phyloP scores from a whole-genome alignment of 2,888 invertebrate genomes.

The Cordilura impudica region DNA sequence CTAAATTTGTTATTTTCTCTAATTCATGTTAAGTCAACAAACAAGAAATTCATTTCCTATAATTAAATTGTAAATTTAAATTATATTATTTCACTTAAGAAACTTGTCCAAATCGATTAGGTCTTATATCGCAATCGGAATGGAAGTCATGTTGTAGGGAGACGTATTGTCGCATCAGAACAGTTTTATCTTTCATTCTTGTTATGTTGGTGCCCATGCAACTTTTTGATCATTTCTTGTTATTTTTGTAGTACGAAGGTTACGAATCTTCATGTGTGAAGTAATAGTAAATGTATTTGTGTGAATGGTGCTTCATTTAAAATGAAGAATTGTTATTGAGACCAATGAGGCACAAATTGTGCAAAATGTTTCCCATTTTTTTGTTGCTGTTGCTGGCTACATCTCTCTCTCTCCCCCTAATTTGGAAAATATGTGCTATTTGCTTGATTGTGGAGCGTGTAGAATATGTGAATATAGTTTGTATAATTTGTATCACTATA shows the following conservation, averaged over 20 bases:
- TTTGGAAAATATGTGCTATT: slow-evolving; percentile 1
- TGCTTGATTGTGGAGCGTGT: slow-evolving; percentile 17
- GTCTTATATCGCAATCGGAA: too few relatives aligned
- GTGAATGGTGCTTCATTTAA: slow-evolving; percentile 65
- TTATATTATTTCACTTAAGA: too few relatives aligned
- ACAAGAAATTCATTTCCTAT: too few relatives aligned
- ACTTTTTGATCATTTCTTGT: slow-evolving; percentile 30
- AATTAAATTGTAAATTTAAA: too few relatives aligned
- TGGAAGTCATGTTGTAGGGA: too few relatives aligned
- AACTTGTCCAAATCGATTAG: too few relatives aligned
- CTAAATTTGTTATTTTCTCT: too few relatives aligned
- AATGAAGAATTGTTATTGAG: slow-evolving; percentile 75
- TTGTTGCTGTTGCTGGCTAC: slow-evolving; percentile 19
- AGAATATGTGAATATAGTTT: slow-evolving; percentile 6
- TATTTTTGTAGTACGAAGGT: slow-evolving; percentile 41
- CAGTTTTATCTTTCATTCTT: slow-evolving; percentile 24
- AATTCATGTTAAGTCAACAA: too few relatives aligned
- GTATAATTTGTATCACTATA: slow-evolving; percentile 39
- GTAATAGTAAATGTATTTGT: slow-evolving; percentile 4
- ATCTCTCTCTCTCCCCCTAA: slow-evolving; percentile 28
- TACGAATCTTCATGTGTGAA: slow-evolving; percentile 50
- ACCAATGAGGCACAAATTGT: slow-evolving; percentile 76
- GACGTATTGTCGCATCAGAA: neutral
- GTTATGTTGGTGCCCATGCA: slow-evolving; percentile 19
- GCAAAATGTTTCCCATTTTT: slow-evolving; percentile 71